Percentiles rank a stretch among this genome's conserved stretches.
Conservation (phyloP, 2,797 vertebrate genomes). For the Arnoldichthys spilopterus region DNA sequence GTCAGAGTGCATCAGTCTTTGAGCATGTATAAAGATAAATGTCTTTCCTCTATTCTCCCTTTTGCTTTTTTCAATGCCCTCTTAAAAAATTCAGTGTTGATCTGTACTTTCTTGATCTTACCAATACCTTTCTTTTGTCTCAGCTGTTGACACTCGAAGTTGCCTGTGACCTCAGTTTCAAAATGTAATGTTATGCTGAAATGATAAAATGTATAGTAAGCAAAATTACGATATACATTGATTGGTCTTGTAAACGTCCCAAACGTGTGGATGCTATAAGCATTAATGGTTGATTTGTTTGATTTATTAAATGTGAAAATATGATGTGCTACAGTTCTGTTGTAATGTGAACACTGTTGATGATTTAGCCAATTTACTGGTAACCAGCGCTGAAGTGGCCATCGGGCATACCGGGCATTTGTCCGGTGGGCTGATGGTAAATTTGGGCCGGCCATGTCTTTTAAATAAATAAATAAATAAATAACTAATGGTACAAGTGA, state of each 20-base stretch:
- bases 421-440: too few relatives aligned
- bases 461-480: too few relatives aligned
- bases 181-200: background rate
- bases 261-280: background rate
- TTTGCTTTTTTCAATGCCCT: background rate
- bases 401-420: too few relatives aligned
- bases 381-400: too few relatives aligned
- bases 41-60: constrained; percentile 3
- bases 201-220: background rate
- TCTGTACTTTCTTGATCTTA: background rate
- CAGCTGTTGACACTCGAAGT: background rate
- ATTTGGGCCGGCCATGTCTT: too few relatives aligned
- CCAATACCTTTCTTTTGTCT: background rate
- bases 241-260: too few relatives aligned
- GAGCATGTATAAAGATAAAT: background rate
- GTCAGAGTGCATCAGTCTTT: constrained; percentile 14
- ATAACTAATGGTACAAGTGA: too few relatives aligned
- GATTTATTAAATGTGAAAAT: background rate
- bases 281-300: background rate
- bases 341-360: background rate
- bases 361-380: background rate
- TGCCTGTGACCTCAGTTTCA: background rate
- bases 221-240: background rate
- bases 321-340: background rate
- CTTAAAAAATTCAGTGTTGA: background rate